Percentiles rank a stretch among this genome's conserved stretches.
phyloP scores from a whole-genome alignment of 2,797 vertebrate genomes.

The Liasis olivaceus region DNA sequence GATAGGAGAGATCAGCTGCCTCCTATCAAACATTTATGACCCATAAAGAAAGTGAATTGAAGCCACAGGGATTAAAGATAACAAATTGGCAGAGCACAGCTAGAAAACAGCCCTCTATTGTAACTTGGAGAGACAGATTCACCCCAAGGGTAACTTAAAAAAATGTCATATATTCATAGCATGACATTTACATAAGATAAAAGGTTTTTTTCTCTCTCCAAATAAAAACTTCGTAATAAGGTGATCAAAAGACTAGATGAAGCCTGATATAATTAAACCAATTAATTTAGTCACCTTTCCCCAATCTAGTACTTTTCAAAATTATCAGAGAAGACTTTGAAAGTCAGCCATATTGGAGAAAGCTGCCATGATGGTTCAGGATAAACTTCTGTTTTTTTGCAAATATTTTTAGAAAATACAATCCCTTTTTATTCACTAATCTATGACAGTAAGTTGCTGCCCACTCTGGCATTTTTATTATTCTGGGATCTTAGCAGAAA shows the following conservation, averaged over 20 bases:
- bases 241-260: not conserved
- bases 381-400: not conserved
- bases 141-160: not conserved
- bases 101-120: accelerated
- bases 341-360: not conserved
- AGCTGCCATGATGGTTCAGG: not conserved
- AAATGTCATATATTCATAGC: not conserved
- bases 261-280: not conserved
- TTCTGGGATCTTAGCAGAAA: not conserved
- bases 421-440: not conserved
- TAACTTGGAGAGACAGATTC: not conserved
- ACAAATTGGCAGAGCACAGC: not conserved
- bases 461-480: not conserved
- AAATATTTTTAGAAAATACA: not conserved
- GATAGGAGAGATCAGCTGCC: conserved; percentile 49
- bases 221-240: not conserved
- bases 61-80: conserved; percentile 46
- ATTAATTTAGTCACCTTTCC: not conserved
- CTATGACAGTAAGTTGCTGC: not conserved
- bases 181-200: not conserved
- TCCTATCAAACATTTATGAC: conserved; percentile 64
- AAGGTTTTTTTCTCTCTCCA: not conserved
- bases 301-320: not conserved
- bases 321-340: no score
- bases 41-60: not conserved